Evolutionary conservation across 2,113 vertebrate species (phyloP), one percentile per base, ranked within the genome.

Genomic region (Danionella cerebrum): DNA sequence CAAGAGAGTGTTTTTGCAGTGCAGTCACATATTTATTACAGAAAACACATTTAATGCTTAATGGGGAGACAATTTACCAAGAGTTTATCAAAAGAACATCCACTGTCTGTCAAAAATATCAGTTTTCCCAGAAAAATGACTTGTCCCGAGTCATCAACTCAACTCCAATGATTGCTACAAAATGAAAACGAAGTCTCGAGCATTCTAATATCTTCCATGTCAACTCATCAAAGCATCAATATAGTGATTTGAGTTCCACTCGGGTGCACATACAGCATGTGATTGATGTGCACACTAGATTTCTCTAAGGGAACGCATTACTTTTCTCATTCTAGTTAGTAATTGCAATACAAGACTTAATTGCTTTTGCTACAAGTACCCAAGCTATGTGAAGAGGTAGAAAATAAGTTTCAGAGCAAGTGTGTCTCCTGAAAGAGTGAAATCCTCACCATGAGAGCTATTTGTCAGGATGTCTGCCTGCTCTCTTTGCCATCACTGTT

Each of bases 381-480:
- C 45, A 11, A 51, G 22, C 38, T 16, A 36, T 42, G 21, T 44
- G 31, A 27, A 39, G 58, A 70, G 70, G 48, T 36, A 70, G 55
- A 70, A 73, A 82, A 80, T 79, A 79, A 81, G 82, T 84, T 84
- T 69, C 80, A 70, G 78, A 87, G 82, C 80, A 85, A 81, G 82
- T 81, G 75, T 77, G 79, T 55, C 80, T 83, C 80, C 72, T 73
- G 78, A 81, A 83, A 84, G 82, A 87, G 86, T 84, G 79, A 85
- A 84, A 87, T 86, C 83, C 84, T 86, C 72, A 60, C 67, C 65
- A 69, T 67, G 84, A 83, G 84, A 81, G 79, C 82, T 85, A 86
- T 87, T 87, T 87, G 85, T 86, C 82, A 84, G 84, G 67, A 82
- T 82, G 81, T 85, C 85, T 85, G 83, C 80, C 80, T 79, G 77